These are phyloP conservation scores for Melanocharis versteri DNA, from an alignment of 2,113 vertebrate species.

Conservation along the genomic window DNA sequence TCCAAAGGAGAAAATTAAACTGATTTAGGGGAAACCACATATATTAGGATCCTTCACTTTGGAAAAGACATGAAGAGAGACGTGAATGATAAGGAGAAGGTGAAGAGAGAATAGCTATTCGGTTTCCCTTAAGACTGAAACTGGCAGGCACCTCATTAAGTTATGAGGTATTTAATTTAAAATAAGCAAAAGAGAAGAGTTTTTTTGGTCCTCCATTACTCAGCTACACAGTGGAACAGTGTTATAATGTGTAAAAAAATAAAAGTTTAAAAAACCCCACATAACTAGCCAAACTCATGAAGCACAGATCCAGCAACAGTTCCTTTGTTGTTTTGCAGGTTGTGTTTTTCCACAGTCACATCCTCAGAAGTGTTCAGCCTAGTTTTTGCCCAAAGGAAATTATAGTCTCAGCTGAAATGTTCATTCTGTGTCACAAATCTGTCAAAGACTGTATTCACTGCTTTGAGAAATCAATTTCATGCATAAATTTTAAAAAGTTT, in stretches of 20 bases:
- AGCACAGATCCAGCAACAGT: not conserved
- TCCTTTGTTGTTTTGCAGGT: not conserved
- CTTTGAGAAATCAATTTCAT: constrained; percentile 21
- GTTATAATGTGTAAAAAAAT: not conserved
- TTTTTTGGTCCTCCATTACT: not conserved
- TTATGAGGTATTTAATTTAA: not conserved
- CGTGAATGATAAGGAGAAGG: not conserved
- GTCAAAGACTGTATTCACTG: not conserved
- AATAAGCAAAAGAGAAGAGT: not conserved
- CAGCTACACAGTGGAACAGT: not conserved
- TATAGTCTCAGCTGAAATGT: not conserved
- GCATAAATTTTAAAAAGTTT: not conserved
- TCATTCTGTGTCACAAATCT: not conserved
- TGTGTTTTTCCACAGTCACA: not conserved
- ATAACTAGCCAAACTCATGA: not conserved
- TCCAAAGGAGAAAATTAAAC: not conserved
- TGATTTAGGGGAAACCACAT: not conserved
- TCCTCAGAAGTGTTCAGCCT: not conserved
- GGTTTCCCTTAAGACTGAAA: not conserved
- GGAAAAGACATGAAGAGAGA: not conserved
- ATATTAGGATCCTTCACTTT: not conserved
- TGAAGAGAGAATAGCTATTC: not conserved
- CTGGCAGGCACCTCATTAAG: not conserved
- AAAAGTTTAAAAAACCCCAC: not conserved
- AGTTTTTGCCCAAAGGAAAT: not conserved